Evolutionary conservation across 2,888 invertebrate species (phyloP).

Genomic region (Cheilosia pagana): DNA sequence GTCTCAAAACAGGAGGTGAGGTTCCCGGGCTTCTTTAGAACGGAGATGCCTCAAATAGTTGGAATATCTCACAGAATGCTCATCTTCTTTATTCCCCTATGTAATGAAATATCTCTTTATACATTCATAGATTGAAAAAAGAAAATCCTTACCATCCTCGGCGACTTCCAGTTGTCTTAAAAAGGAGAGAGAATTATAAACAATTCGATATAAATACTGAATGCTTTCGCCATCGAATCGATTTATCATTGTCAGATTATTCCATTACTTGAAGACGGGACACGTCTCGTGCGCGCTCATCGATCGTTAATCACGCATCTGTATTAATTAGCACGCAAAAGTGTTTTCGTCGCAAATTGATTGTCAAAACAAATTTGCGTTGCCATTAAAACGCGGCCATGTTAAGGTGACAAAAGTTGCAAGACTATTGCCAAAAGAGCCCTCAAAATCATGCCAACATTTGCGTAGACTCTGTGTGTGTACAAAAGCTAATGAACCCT

Average conservation of each 20-base stretch:
- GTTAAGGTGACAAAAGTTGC: constrained; percentile 24
- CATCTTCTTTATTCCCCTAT: too few relatives aligned
- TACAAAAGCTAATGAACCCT: constrained; percentile 33
- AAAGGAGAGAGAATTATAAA: background rate
- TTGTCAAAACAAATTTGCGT: constrained; percentile 48
- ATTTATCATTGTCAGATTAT: constrained; percentile 48
- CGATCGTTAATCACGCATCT: constrained; percentile 49
- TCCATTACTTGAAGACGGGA: constrained; percentile 22
- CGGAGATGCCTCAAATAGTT: too few relatives aligned
- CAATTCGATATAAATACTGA: background rate
- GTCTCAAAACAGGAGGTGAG: too few relatives aligned
- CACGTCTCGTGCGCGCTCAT: constrained; percentile 5
- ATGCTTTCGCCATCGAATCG: constrained; percentile 14
- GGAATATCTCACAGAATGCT: too few relatives aligned
- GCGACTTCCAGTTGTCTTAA: background rate
- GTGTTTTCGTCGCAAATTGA: constrained; percentile 30
- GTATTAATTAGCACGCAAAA: constrained; percentile 50
- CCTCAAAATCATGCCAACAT: background rate
- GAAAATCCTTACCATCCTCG: background rate
- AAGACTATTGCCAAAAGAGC: constrained; percentile 22
- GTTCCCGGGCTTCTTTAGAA: too few relatives aligned
- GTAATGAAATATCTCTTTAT: background rate
- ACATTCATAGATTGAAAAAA: background rate
- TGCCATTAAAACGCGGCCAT: constrained; percentile 18
- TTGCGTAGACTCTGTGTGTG: background rate